These are phyloP conservation scores for Polypterus bichir DNA, from an alignment of 2,113 vertebrate species.

Conservation along the genomic window DNA sequence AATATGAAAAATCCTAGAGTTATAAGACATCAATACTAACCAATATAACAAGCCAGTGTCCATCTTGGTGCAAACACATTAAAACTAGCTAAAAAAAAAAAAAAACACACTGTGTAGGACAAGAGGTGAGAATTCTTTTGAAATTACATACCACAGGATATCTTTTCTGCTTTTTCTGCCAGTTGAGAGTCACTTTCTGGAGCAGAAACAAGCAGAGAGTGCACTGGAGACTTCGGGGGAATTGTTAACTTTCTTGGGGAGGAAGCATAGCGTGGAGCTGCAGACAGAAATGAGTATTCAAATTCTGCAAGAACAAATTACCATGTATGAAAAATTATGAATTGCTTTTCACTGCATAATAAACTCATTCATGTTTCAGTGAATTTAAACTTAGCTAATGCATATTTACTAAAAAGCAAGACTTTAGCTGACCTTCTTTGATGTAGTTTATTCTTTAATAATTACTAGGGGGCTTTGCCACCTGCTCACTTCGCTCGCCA, in stretches of 20 bases:
- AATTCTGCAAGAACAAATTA: conserved; percentile 15
- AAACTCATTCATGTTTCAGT: not conserved
- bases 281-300: conserved; percentile 7
- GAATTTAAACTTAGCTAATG: not conserved
- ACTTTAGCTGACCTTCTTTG: not conserved
- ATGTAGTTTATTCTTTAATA: not conserved
- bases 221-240: conserved; percentile 52
- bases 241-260: conserved; percentile 23
- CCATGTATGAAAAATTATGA: not conserved
- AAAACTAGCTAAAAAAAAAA: no score
- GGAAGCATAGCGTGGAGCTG: conserved; percentile 11
- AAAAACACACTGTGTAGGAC: no score
- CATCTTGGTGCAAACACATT: no score
- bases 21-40: no score
- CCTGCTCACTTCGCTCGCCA: no score
- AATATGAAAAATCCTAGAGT: no score
- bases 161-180: not conserved
- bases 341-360: not conserved
- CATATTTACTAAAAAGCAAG: not conserved
- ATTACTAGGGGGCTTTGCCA: no score
- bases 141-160: conserved; percentile 3
- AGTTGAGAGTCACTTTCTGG: conserved; percentile 9
- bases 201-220: conserved; percentile 55
- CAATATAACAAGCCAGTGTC: no score
- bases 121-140: not conserved